A percentile compares a stretch with the other conserved stretches of the same genome.
Conservation (phyloP, 1,140 invertebrate genomes). For the Drosophila tani region DNA sequence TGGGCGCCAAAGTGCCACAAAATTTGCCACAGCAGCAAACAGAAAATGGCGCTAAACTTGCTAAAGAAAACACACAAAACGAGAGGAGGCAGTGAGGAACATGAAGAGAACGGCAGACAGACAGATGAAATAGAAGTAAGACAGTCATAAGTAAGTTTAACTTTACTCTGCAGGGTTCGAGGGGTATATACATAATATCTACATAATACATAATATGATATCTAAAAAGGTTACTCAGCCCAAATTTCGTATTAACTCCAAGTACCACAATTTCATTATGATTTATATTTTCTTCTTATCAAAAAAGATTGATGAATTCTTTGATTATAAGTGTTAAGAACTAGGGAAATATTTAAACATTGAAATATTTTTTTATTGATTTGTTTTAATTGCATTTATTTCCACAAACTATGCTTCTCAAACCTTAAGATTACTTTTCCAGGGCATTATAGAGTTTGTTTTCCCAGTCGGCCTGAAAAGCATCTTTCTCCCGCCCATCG, state of each 20-base stretch:
- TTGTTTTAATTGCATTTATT: not conserved
- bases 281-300: too few species aligned
- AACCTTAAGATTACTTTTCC: not conserved
- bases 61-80: constrained; percentile 48
- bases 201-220: too few species aligned
- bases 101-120: constrained; percentile 7
- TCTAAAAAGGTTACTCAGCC: too few species aligned
- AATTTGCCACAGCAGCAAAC: constrained; percentile 57
- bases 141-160: constrained; percentile 39
- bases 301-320: too few species aligned
- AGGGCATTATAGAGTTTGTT: constrained; percentile 10
- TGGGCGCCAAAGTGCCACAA: constrained; percentile 79
- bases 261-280: too few species aligned
- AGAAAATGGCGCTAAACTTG: constrained; percentile 68
- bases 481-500: not conserved
- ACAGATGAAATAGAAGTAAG: constrained; percentile 28
- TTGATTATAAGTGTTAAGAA: too few species aligned
- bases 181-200: not conserved
- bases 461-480: not conserved
- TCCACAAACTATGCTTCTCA: not conserved
- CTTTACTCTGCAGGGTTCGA: constrained; percentile 19
- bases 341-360: too few species aligned
- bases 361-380: too few species aligned
- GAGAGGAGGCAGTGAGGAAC: constrained; percentile 13
- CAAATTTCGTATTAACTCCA: too few species aligned